Base-by-base conservation (phyloP, 2,113 vertebrate species). In the Thinocorus orbignyianus region DNA sequence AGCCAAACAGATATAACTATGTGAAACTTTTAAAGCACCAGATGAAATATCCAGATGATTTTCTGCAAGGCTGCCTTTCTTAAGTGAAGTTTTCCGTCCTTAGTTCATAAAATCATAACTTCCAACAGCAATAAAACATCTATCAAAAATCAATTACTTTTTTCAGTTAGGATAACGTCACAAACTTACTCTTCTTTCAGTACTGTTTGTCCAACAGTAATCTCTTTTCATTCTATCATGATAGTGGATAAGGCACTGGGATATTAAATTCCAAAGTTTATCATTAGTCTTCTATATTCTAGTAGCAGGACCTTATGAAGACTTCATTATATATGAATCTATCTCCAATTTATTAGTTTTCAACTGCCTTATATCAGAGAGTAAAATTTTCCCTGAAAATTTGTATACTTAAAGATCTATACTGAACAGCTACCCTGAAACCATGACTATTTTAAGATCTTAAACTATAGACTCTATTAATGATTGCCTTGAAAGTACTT, bases 211-310 rank as follows among this genome's bases (percentile, higher is more conserved):
- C 49, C 10, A 5, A 46, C 2, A 6, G 10, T 30, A 86, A 77
- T 86, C 19, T 88, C 19, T 86, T 83, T 70, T 72, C 22, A 46
- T 66, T 93, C 57, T 64, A 4, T 64, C 64, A 39, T 81, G 24
- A 49, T 3, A 70, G 17, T 30, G 15, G 20, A 70, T 93, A 90
- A 81, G 30, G 12, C 17, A 88, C 10, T 39, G 25, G 42, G 51
- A 95, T 94, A 93, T 80, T 93, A 80, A 83, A 92, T 65, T 92
- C 58, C 8, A 44, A 80, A 86, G 46, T 83, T 78, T 70, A 17
- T 42, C 24, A 81, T 66, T 66, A 39, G 46, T 78, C n/a, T 66
- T 83, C 33, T 69, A 8, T 80, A 80, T 78, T 88, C 13, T 70
- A 42, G 25, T 42, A 66, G 8, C 35, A 76, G 28, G 19, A 74